Conservation (phyloP, 2,888 invertebrate genomes). For the Diachrysia chrysitis region DNA sequence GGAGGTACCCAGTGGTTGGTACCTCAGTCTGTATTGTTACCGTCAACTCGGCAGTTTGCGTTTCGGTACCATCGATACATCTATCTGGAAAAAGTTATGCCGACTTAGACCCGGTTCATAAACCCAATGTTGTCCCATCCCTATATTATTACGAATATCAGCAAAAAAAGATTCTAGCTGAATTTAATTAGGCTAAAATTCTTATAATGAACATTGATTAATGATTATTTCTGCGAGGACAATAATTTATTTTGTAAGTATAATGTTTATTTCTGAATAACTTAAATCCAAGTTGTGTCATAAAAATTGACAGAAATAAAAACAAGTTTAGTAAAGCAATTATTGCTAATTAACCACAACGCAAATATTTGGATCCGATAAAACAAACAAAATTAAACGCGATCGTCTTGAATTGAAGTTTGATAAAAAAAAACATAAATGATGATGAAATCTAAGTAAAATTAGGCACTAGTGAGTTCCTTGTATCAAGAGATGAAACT, state of each 20-base stretch:
- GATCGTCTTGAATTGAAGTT: no score
- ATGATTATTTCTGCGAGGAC: no score
- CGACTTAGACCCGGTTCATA: constrained; percentile 39
- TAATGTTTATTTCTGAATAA: background rate
- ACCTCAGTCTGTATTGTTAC: constrained; percentile 73
- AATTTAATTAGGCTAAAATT: no score
- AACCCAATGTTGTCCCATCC: constrained; percentile 8
- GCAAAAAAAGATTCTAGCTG: no score
- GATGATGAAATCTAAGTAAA: no score
- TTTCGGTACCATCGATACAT: constrained; percentile 81
- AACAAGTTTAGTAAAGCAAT: background rate
- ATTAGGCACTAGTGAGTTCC: no score
- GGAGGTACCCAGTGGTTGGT: constrained; percentile 79
- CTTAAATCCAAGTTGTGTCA: background rate
- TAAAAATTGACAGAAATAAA: background rate
- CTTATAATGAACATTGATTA: no score
- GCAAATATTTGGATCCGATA: no score
- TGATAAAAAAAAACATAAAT: no score
- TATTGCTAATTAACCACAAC: no score
- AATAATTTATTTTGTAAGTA: background rate
- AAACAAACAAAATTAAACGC: no score
- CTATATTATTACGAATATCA: background rate
- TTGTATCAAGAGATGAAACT: no score
- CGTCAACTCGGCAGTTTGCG: constrained; percentile 71
- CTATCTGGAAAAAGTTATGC: constrained; percentile 79